Evolutionary conservation across 2,888 invertebrate species (phyloP).

Genomic region (Oasisia sp.): DNA sequence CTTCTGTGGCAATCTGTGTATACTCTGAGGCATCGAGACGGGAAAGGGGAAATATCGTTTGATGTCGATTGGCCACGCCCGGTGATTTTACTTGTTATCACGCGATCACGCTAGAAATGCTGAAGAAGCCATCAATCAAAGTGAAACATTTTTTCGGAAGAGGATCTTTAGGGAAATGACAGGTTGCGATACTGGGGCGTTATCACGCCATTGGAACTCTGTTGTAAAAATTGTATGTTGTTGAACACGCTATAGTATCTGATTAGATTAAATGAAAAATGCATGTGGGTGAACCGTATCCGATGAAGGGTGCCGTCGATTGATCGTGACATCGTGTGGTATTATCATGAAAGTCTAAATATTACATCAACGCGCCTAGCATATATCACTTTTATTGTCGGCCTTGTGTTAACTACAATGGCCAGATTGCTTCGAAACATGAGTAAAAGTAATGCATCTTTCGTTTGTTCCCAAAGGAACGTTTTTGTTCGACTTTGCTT

Average conservation of each 20-base stretch:
- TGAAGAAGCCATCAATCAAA: not conserved
- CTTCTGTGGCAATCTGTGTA: not conserved
- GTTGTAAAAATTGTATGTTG: not conserved
- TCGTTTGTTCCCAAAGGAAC: not conserved
- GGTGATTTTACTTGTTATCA: not conserved
- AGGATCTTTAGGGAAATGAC: not conserved
- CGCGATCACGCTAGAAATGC: not conserved
- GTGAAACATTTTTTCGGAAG: not conserved
- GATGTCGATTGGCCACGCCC: not conserved
- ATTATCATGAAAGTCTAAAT: not conserved
- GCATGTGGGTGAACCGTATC: not conserved
- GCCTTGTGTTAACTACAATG: not conserved
- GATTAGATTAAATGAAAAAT: slow-evolving; percentile 2
- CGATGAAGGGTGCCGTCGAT: not conserved
- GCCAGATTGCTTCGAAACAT: not conserved
- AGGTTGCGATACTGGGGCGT: not conserved
- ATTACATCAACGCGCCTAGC: not conserved
- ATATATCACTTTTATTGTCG: not conserved
- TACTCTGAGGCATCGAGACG: not conserved
- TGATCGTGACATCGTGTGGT: not conserved
- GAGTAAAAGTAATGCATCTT: not conserved
- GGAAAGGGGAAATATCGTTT: not conserved
- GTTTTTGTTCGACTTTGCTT: not conserved
- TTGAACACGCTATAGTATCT: not conserved
- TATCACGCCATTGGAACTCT: not conserved